Base-by-base conservation (phyloP, 2,797 vertebrate species). In the Ammospiza maritima region DNA sequence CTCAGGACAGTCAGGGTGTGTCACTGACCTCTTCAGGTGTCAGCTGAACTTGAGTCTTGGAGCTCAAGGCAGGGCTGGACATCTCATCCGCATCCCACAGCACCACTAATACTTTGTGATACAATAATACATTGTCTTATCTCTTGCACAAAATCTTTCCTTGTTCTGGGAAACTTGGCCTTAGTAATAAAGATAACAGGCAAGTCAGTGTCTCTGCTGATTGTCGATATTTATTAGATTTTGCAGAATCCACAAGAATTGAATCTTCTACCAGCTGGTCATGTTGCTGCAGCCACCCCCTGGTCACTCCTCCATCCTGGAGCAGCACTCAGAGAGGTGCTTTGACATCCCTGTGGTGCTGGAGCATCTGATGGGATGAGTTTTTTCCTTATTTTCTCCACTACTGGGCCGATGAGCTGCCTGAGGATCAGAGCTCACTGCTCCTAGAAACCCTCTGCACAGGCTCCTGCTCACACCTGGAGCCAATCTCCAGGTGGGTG, bases 221-320 rank as follows among this genome's bases (percentile, higher is more conserved):
- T 67, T 69, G n/a, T 67, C 0, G 0, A n/a, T 71, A 81, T 71
- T 89, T 75, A 67, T 69, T 56, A 81, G 13, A 27, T 60, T 48
- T 29, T 74, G 70, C 70, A 91, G 71, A 58, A 45, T n/a, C 16
- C 23, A 23, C 34, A 48, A 50, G 23, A 48, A 58, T 1, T 18
- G 18, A 60, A 25, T 34, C 25, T 34, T 50, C 8, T 11, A 4
- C 30, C 45, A 61, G 47, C 32, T 61, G 16, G 17, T 53, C 0
- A 0, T 53, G 21, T 30, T 34, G 32, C 66, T 81, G 47, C 0
- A 1, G 38, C 8, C 21, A 44, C 6, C 10, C 29, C 30, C 45
- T 9, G 21, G 65, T 5, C 45, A 20, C 20, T 30, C 6, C 7
- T 60, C 13, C 54, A 23, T 45, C 54, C 47, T 38, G 64, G 44